phyloP scores from a whole-genome alignment of 2,113 vertebrate genomes.

The Platanista minor region DNA sequence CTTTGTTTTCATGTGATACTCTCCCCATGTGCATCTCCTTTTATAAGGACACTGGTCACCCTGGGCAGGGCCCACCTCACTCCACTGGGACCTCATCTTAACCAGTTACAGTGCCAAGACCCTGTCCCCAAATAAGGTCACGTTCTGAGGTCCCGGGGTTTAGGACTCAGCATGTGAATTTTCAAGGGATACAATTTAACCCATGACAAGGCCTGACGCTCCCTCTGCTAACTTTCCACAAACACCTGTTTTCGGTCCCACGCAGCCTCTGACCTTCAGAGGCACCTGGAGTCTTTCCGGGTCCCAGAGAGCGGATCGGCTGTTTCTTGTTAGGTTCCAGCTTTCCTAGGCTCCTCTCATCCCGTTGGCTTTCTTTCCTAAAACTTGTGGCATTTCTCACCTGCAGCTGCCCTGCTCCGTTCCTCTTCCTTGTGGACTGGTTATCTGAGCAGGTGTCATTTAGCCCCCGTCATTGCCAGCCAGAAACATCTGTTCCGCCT shows the following conservation, averaged over 20 bases:
- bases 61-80: background rate
- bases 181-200: background rate
- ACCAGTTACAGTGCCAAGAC: background rate
- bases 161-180: background rate
- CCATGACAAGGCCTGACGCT: no score
- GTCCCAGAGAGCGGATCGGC: background rate
- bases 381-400: rapidly evolving
- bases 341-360: no score
- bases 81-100: background rate
- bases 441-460: rapidly evolving
- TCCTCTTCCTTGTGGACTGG: rapidly evolving
- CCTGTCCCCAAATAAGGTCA: background rate
- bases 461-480: rapidly evolving
- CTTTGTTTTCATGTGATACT: rapidly evolving
- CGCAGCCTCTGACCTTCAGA: rapidly evolving
- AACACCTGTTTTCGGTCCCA: rapidly evolving
- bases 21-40: background rate
- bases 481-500: background rate
- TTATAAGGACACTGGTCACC: background rate
- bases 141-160: background rate
- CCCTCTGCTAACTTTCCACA: background rate
- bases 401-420: rapidly evolving
- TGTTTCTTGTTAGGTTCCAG: background rate
- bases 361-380: background rate
- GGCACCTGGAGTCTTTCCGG: background rate